Evolutionary conservation across 2,888 invertebrate genomes (phyloP).

Genomic region (Psylliodes chrysocephalus): DNA sequence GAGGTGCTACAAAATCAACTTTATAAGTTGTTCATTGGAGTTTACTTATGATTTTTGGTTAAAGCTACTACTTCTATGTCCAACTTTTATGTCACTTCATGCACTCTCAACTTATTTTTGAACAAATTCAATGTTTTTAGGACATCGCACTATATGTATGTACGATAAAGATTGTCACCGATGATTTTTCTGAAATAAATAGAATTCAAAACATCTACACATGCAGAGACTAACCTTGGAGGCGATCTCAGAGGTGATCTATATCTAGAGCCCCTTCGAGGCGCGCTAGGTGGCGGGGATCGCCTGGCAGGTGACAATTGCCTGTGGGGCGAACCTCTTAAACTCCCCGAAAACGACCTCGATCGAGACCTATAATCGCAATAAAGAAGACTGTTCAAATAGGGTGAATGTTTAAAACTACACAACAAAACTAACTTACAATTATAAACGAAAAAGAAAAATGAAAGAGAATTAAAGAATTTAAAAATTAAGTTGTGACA

Average conservation of each 20-base stretch:
- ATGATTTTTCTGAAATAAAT: neutral
- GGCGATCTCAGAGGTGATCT: conserved; percentile 66
- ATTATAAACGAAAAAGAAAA: too few species aligned
- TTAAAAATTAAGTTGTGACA: too few species aligned
- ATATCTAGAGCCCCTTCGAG: conserved; percentile 61
- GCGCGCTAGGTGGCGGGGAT: conserved; percentile 52
- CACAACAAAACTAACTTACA: too few species aligned
- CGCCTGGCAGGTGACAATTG: conserved; percentile 61
- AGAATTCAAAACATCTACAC: conserved; percentile 15
- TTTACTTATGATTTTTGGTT: too few species aligned
- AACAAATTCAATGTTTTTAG: too few species aligned
- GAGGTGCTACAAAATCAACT: too few species aligned
- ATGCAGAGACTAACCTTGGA: conserved; percentile 58
- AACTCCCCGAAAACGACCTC: conserved; percentile 70
- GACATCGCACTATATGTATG: too few species aligned
- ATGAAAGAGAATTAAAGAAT: too few species aligned
- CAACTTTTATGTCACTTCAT: too few species aligned
- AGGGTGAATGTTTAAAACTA: neutral
- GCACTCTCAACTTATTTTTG: too few species aligned
- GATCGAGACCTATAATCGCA: conserved; percentile 71
- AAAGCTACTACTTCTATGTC: too few species aligned
- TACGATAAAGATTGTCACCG: neutral
- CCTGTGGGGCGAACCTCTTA: conserved; percentile 63
- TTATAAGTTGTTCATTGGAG: too few species aligned
- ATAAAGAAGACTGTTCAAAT: conserved; percentile 21